A percentile compares a stretch with the other conserved stretches of the same genome.
phyloP scores from a whole-genome alignment of 2,797 vertebrate genomes.

The Neosilurus hyrtlii region DNA sequence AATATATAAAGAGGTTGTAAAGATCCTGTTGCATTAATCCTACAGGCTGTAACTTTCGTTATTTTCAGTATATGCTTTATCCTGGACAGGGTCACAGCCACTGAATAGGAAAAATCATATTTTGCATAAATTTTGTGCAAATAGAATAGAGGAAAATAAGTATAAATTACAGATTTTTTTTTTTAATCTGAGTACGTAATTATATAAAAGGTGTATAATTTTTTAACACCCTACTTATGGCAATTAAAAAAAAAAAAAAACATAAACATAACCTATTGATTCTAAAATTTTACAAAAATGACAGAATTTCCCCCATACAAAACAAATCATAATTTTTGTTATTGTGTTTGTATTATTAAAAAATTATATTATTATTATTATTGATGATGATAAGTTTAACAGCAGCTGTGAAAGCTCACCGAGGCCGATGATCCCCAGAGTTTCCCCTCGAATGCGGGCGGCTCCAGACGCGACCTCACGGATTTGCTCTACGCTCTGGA shows the following conservation, averaged over 20 bases:
- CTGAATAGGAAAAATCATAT: too few species aligned
- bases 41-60: background rate
- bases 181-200: background rate
- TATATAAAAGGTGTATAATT: background rate
- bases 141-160: background rate
- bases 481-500: slow-evolving; percentile 98
- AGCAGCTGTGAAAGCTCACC: slow-evolving; percentile 69
- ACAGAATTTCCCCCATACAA: too few species aligned
- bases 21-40: background rate
- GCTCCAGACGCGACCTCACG: slow-evolving; percentile 95
- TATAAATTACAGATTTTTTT: background rate
- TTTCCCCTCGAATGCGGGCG: slow-evolving; percentile 93
- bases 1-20: background rate
- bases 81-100: background rate
- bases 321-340: background rate
- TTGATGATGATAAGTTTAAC: background rate
- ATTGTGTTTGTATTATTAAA: background rate
- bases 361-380: too few species aligned
- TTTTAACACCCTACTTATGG: too few species aligned
- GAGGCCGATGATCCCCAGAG: slow-evolving; percentile 93
- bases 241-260: too few species aligned
- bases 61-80: background rate
- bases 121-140: background rate
- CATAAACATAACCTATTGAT: too few species aligned
- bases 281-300: too few species aligned